Conservation (phyloP, 2,113 vertebrate genomes). For the Cricetomys ansorgei region DNA sequence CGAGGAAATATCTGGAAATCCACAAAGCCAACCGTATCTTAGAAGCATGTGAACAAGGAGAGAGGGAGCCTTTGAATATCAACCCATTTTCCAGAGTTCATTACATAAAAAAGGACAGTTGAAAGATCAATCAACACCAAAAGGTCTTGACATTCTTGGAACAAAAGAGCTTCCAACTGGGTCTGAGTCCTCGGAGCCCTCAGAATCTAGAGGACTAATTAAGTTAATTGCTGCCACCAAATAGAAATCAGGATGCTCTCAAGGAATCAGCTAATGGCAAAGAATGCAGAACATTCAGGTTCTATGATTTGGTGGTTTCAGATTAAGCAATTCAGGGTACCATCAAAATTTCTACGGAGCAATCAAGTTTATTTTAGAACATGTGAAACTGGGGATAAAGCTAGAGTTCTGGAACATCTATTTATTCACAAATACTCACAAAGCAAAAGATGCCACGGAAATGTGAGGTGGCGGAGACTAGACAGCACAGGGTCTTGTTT, state of each 20-base stretch:
- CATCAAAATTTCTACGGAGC: not conserved
- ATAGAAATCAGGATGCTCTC: slow-evolving; percentile 5
- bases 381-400: not conserved
- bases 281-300: not conserved
- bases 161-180: slow-evolving; percentile 55
- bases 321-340: not conserved
- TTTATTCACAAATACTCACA: not conserved
- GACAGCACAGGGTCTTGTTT: not conserved
- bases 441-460: not conserved
- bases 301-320: not conserved
- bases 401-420: not conserved
- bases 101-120: slow-evolving; percentile 44
- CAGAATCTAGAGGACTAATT: slow-evolving; percentile 45
- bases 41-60: not conserved
- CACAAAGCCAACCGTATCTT: not conserved
- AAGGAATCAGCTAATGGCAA: not conserved
- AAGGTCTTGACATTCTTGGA: slow-evolving; percentile 46
- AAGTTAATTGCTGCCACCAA: slow-evolving; percentile 18
- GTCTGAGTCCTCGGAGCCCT: slow-evolving; percentile 20
- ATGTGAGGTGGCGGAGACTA: not conserved
- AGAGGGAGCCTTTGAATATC: not conserved
- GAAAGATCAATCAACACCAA: slow-evolving; percentile 58
- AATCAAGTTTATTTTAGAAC: slow-evolving; percentile 1
- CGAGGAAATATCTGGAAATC: not conserved
- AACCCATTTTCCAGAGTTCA: not conserved